Evolutionary conservation across 2,888 invertebrate species (phyloP), one percentile per base, ranked within the genome.

Genomic region (Siphlonurus alternatus): DNA sequence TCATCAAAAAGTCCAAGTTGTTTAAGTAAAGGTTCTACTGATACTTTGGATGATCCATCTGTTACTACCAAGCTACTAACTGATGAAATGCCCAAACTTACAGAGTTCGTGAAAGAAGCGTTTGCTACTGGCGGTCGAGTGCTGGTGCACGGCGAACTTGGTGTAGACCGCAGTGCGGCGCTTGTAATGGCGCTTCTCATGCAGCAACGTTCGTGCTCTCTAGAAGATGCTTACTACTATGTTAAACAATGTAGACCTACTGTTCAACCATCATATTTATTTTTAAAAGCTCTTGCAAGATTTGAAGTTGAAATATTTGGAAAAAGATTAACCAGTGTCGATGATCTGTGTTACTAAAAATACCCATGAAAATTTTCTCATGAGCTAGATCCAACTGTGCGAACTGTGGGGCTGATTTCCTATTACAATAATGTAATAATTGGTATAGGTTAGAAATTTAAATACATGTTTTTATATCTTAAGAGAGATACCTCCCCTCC

Each of bases 111-210:
- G 18, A 60, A 64, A 10, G 68, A 69, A 59, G 71, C 71, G 1
- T 63, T 67, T 23, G 64, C 61, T 5, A 56, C 66, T 53, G 70
- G 70, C 2, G 72, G 72, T 5, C 63, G 69, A 1, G 70, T 73
- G 3, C 65, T 73, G 54, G 71, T 73, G 10, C 72, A 73, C 64
- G 72, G 72, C 59, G 71, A 71, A 59, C 68, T 71, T 56, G 72
- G 72, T 15, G 67, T 70, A 18, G 70, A 71, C 61, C 66, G 72
- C 10, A 70, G 71, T 61, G 67, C 72, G 5, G 69, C 71, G 15
- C 66, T 71, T 1, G 67, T 69, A 25, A 68, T 72, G 25, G 70
- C 70, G 22, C 71, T 69, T 56, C 63, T 71, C 23, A 71, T 71
- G 71, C 64, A 63, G 25, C 59, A 65, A 56, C 38, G 65, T 23